These are phyloP conservation scores for Tinea pellionella DNA, from an alignment of 2,888 invertebrate species.

Conservation along the genomic window DNA sequence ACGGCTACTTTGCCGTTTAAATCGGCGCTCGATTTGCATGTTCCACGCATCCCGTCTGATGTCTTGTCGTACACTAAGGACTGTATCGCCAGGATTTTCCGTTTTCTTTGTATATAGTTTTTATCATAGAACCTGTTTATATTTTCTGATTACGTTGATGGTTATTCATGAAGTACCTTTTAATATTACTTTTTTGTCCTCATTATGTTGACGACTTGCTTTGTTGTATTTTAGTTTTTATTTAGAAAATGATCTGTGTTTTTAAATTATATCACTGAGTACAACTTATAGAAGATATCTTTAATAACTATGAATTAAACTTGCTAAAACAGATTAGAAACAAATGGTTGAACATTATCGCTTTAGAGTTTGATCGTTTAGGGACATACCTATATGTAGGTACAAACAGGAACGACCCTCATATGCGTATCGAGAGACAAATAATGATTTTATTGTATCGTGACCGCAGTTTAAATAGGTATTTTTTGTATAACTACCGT, in stretches of 20 bases:
- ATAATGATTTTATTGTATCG: background rate
- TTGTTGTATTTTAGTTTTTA: too few relatives aligned
- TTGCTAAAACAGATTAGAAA: too few relatives aligned
- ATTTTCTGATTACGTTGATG: background rate
- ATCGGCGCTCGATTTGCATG: slow-evolving; percentile 45
- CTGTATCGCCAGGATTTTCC: background rate
- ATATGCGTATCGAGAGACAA: background rate
- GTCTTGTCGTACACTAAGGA: background rate
- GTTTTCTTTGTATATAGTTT: background rate
- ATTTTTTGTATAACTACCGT: background rate
- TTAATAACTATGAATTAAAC: too few relatives aligned
- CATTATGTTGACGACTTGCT: too few relatives aligned
- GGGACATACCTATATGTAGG: background rate
- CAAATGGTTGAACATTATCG: too few relatives aligned
- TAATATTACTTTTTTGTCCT: background rate
- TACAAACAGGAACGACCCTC: background rate
- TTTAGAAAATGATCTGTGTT: too few relatives aligned
- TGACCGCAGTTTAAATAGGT: background rate
- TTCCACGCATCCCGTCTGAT: slow-evolving; percentile 24
- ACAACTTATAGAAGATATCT: too few relatives aligned
- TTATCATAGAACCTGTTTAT: background rate
- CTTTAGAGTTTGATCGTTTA: too few relatives aligned
- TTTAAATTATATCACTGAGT: too few relatives aligned
- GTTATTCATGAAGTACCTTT: background rate
- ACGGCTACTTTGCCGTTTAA: slow-evolving; percentile 75